Evolutionary conservation across 2,888 invertebrate genomes (phyloP).

Genomic region (Crepidodera aurea): DNA sequence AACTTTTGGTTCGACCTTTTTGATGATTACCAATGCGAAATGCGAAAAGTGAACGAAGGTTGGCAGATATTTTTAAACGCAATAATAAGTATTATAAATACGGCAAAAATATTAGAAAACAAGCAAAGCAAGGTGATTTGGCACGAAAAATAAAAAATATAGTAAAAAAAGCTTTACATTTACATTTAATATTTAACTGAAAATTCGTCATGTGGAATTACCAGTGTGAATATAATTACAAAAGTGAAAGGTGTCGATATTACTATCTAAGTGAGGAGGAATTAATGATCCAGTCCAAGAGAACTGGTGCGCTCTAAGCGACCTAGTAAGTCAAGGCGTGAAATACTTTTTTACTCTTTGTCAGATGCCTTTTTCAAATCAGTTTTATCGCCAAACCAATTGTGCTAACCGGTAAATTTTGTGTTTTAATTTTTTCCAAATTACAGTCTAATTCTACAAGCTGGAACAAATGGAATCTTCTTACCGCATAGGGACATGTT

Average conservation of each 20-base stretch:
- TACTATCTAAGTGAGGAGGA: neutral
- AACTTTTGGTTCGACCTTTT: no score
- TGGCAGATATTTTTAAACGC: no score
- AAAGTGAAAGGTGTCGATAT: neutral
- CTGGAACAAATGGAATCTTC: no score
- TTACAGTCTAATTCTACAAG: no score
- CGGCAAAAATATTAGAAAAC: neutral
- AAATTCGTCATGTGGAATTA: slow-evolving; percentile 2
- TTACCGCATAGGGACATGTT: no score
- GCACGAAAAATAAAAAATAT: neutral
- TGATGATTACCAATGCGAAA: no score
- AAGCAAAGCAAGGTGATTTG: slow-evolving; percentile 8
- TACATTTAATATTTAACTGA: neutral
- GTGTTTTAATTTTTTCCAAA: no score
- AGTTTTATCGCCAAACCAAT: neutral
- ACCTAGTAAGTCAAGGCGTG: slow-evolving; percentile 40
- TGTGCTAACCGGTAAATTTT: no score
- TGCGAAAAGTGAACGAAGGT: no score
- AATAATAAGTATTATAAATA: no score
- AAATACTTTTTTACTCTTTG: slow-evolving; percentile 34
- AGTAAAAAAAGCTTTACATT: neutral
- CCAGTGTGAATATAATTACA: neutral
- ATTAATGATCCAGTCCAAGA: slow-evolving; percentile 60
- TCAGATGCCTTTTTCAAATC: slow-evolving; percentile 4
- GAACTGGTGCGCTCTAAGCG: slow-evolving; percentile 57